Base-by-base conservation (phyloP, 2,113 vertebrate genomes). In the Delphinus delphis region DNA sequence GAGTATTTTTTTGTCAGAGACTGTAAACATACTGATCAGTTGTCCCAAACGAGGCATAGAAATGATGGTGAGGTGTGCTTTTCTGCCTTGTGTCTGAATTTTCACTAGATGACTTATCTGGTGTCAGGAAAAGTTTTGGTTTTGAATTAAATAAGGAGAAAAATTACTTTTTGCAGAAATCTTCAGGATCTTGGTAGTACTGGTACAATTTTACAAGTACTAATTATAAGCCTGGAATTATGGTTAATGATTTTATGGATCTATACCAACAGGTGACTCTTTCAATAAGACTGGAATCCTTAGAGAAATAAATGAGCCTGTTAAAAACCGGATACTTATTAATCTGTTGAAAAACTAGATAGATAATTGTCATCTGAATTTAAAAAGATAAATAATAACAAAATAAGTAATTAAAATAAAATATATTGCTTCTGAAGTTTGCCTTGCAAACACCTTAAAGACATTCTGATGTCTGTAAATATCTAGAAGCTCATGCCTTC, bases 61-160 rank as follows among this genome's bases (percentile, higher is more conserved):
- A 81, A 84, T 65, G 70, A 83, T 28, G 53, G 13, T 67, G 14
- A 88, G 33, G 9, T 53, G 1, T 60, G 3, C 11, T 63, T 97
- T 95, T 91, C 83, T 55, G 41, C 2, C 4, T 38, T 65, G 2
- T 76, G 11, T 67, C 12, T 86, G n/a, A 93, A 62, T 91, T 93
- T 96, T 81, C 7, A 73, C 1, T 81, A 58, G 20, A 90, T 81
- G 41, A 76, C 3, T 74, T 92, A 25, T 88, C 28, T 70, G 7
- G 10, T 60, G 26, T 74, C 17, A 55, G n/a, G 15, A 86, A 58
- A 80, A 90, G 6, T 80, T 80, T 31, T 33, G 2, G 1, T 53
- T 93, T 94, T 94, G 28, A 89, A 76, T 80, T 87, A 63, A 94
- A 88, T 36, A 77, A 50, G 10, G n/a, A 92, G 15, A 81, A 96